A percentile compares a stretch with the other conserved stretches of the same genome.
phyloP scores from a whole-genome alignment of 1,140 invertebrate genomes.

The Drosophila pallidifrons region DNA sequence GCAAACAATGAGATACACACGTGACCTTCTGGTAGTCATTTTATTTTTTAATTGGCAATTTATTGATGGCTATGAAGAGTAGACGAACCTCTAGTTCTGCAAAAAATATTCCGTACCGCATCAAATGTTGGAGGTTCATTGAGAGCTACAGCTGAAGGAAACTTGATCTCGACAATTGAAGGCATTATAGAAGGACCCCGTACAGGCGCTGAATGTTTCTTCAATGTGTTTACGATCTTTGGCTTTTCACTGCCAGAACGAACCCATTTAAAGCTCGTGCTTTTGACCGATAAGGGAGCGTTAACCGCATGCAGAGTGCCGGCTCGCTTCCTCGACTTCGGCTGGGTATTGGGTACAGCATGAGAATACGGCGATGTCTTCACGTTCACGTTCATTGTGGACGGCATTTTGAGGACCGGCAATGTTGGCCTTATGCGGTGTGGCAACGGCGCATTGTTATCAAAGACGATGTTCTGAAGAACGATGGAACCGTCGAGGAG shows the following conservation, averaged over 20 bases:
- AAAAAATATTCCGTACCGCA: slow-evolving; percentile 7
- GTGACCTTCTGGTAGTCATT: neutral
- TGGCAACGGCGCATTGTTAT: neutral
- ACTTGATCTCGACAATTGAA: neutral
- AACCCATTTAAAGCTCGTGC: slow-evolving; percentile 4
- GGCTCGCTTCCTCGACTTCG: neutral
- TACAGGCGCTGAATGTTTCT: neutral
- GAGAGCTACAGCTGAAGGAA: neutral
- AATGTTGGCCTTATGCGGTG: neutral
- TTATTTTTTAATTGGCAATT: slow-evolving; percentile 5
- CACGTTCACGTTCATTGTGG: neutral
- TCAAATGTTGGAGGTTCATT: neutral
- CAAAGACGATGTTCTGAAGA: slow-evolving; percentile 35
- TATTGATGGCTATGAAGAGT: neutral
- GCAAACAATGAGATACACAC: slow-evolving; percentile 7
- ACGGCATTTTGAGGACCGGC: neutral
- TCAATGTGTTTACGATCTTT: neutral
- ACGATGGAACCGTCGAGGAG: slow-evolving; percentile 22
- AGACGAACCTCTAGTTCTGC: neutral
- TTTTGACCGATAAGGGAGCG: neutral
- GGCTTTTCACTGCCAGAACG: neutral
- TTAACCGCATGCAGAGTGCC: neutral
- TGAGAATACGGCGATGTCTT: neutral
- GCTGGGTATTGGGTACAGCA: too few relatives aligned
- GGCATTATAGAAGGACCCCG: neutral